phyloP scores from a whole-genome alignment of 2,113 vertebrate species.

The Guaruba guarouba region DNA sequence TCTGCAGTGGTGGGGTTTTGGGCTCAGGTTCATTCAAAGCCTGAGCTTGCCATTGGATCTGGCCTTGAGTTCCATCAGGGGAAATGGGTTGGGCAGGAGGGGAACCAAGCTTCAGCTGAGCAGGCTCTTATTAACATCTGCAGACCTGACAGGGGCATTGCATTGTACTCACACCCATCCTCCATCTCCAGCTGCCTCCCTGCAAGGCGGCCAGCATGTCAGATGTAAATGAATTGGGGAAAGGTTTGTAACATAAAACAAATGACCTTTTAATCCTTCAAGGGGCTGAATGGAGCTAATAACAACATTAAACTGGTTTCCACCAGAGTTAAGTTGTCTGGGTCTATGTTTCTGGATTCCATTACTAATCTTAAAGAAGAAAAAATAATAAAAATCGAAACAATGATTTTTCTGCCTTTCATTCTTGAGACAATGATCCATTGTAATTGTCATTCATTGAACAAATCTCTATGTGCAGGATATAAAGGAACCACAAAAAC shows the following conservation, averaged over 20 bases:
- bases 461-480: conserved; percentile 8
- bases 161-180: neutral
- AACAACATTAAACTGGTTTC: neutral
- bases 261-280: neutral
- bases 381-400: neutral
- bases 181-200: neutral
- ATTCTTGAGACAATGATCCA: conserved; percentile 33
- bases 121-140: neutral
- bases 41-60: neutral
- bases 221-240: neutral
- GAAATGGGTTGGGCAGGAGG: neutral
- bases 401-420: conserved; percentile 12
- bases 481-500: conserved; percentile 35
- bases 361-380: neutral
- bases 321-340: neutral
- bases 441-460: conserved; percentile 21
- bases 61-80: neutral
- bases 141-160: fast-evolving
- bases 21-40: neutral
- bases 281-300: neutral
- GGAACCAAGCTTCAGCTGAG: neutral
- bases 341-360: neutral
- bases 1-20: neutral
- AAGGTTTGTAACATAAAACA: neutral
- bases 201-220: fast-evolving